These are phyloP conservation scores for Microchirus variegatus DNA, from an alignment of 2,797 vertebrate species.

Conservation along the genomic window DNA sequence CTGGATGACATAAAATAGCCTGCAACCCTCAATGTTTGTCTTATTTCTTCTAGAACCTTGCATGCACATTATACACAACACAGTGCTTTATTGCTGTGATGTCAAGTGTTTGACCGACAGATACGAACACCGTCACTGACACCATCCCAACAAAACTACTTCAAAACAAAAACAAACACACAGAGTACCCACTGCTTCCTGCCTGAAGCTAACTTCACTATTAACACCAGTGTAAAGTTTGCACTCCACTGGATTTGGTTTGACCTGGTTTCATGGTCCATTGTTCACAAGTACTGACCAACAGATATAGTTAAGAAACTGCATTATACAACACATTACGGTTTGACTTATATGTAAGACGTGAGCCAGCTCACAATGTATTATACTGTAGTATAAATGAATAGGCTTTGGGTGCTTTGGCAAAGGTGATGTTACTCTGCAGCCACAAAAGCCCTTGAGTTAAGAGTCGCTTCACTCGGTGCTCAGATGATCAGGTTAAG, in stretches of 20 bases:
- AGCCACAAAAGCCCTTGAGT: constrained; percentile 49
- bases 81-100: constrained; percentile 41
- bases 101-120: constrained; percentile 27
- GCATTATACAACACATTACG: not conserved
- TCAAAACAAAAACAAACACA: constrained; percentile 11
- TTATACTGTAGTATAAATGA: constrained; percentile 25
- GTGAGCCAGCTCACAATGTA: constrained; percentile 67
- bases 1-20: not conserved
- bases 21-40: no score
- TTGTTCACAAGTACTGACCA: constrained; percentile 27
- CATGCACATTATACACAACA: constrained; percentile 28
- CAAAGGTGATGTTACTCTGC: constrained; percentile 3
- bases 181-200: constrained; percentile 22
- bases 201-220: constrained; percentile 18
- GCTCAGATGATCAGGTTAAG: constrained; percentile 46
- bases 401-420: constrained; percentile 35
- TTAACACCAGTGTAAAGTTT: constrained; percentile 31
- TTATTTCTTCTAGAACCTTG: constrained; percentile 13
- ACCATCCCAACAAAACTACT: constrained; percentile 3
- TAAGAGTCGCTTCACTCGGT: constrained; percentile 23
- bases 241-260: constrained; percentile 29
- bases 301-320: constrained; percentile 17
- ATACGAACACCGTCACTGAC: constrained; percentile 11
- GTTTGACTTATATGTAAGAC: constrained; percentile 20
- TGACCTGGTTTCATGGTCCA: constrained; percentile 19